Percentiles rank a stretch among this genome's conserved stretches.
Conservation (phyloP, 2,888 invertebrate species). For the Megastigmus dorsalis region DNA sequence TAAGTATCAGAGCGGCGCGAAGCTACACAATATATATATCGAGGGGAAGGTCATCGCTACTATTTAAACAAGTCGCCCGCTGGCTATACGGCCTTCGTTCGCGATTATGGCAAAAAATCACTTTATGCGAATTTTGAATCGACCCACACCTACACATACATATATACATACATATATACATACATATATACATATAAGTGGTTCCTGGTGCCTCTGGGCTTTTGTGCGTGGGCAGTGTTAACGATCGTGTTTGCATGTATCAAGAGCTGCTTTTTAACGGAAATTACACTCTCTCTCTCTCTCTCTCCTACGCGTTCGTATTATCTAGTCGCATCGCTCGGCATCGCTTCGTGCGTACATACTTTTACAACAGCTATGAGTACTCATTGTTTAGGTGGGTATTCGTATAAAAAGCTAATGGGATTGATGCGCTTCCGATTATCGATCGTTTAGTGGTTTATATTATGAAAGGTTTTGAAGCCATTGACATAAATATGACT, state of each 20-base stretch:
- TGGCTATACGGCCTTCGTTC: slow-evolving; percentile 43
- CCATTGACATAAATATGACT: no score
- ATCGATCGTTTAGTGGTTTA: no score
- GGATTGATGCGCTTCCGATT: no score
- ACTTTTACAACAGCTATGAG: not conserved
- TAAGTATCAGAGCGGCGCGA: no score
- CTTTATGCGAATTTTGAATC: slow-evolving; percentile 41
- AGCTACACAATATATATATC: no score
- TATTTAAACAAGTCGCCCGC: slow-evolving; percentile 47
- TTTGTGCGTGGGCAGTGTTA: not conserved
- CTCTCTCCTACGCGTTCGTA: not conserved
- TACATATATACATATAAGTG: no score
- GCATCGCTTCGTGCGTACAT: no score
- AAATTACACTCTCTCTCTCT: no score
- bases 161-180: no score
- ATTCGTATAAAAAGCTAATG: not conserved
- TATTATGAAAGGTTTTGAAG: no score
- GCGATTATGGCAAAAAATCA: slow-evolving; percentile 43
- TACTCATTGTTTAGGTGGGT: not conserved
- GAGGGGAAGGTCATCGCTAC: slow-evolving; percentile 32
- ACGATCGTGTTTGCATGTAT: not conserved
- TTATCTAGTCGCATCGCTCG: not conserved
- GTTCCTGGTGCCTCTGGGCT: not conserved
- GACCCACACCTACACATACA: not conserved
- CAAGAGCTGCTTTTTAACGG: slow-evolving; percentile 4